These are phyloP conservation scores for Caenorhabditis macrosperma DNA, from an alignment of 2,888 invertebrate genomes.

Conservation along the genomic window DNA sequence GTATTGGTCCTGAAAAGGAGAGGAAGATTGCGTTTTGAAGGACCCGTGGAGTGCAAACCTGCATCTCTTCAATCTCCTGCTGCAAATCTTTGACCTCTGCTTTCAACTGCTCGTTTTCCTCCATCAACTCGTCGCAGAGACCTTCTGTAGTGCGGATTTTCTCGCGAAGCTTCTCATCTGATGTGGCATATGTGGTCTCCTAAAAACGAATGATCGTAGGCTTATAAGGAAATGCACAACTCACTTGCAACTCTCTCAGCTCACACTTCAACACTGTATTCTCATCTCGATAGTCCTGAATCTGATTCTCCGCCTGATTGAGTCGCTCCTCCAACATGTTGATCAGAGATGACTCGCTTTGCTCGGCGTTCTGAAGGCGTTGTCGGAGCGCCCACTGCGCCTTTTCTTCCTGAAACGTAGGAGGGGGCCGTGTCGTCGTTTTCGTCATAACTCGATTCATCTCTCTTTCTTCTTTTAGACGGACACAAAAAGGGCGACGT, in stretches of 20 bases:
- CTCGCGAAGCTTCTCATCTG: conserved; percentile 86
- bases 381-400: conserved; percentile 57
- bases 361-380: conserved; percentile 59
- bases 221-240: background rate
- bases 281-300: conserved; percentile 84
- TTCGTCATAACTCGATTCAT: conserved; percentile 24
- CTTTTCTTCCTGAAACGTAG: conserved; percentile 58
- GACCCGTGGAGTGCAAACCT: conserved; percentile 83
- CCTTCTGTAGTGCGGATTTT: conserved; percentile 92
- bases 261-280: conserved; percentile 86
- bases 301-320: conserved; percentile 73
- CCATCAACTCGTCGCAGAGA: conserved; percentile 93
- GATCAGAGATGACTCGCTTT: conserved; percentile 61
- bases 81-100: conserved; percentile 93
- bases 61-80: conserved; percentile 98
- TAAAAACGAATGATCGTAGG: conserved; percentile 26
- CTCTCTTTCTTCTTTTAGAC: conserved; percentile 8
- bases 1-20: conserved; percentile 80
- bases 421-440: too few species aligned
- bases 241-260: conserved; percentile 85
- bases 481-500: background rate
- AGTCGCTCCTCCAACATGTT: conserved; percentile 71
- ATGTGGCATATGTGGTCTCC: conserved; percentile 68
- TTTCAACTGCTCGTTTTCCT: conserved; percentile 81
- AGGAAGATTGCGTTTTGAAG: background rate